A percentile compares a stretch with the other conserved stretches of the same genome.
These are phyloP conservation scores for Saturnia pavonia DNA, from an alignment of 2,888 invertebrate genomes.

Conservation along the genomic window DNA sequence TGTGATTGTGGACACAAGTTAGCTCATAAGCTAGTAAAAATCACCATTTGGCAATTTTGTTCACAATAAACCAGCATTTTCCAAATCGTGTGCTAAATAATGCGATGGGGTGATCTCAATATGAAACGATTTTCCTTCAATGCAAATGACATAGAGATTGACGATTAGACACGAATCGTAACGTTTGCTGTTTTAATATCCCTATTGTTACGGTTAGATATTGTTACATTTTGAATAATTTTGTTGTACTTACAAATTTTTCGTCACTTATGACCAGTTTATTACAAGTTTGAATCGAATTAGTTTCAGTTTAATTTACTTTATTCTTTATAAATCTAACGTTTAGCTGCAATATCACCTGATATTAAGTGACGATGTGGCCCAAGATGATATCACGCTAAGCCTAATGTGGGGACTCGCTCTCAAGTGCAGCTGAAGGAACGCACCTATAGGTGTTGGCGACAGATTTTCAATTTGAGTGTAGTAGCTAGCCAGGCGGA, in stretches of 20 bases:
- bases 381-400: too few relatives aligned
- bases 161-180: conserved; percentile 15
- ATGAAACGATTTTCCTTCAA: conserved; percentile 4
- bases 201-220: not conserved
- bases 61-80: not conserved
- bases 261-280: not conserved
- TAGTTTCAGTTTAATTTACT: too few relatives aligned
- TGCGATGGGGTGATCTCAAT: conserved; percentile 2
- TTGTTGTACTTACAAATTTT: not conserved
- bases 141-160: conserved; percentile 5
- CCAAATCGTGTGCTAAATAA: conserved; percentile 20
- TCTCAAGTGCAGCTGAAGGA: too few relatives aligned
- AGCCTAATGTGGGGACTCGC: too few relatives aligned
- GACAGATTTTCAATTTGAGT: too few relatives aligned
- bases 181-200: not conserved
- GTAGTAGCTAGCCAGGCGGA: too few relatives aligned
- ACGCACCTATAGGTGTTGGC: too few relatives aligned
- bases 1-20: not conserved
- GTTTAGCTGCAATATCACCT: too few relatives aligned
- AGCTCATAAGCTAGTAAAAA: not conserved
- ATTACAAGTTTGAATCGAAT: not conserved
- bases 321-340: too few relatives aligned
- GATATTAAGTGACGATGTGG: too few relatives aligned
- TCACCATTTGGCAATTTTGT: not conserved
- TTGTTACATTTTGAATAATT: not conserved